Percentiles rank a stretch among this genome's conserved stretches.
Conservation (phyloP, 53 echinoderm and acorn worm genomes). For the Apostichopus leukothele region DNA sequence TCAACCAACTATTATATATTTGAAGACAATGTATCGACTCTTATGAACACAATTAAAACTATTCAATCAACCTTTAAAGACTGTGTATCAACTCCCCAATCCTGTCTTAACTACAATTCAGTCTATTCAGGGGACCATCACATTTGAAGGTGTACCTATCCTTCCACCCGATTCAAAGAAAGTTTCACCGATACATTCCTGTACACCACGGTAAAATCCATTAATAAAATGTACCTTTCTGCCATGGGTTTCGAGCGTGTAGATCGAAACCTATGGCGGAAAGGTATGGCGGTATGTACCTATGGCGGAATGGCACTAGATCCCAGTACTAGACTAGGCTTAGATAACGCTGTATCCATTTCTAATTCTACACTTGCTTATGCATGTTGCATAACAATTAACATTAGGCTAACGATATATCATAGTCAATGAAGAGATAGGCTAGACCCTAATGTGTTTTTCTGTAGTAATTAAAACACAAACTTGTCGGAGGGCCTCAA, state of each 20-base stretch:
- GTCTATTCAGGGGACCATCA: no score
- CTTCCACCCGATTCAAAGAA: no score
- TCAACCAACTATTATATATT: no score
- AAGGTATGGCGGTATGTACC: no score
- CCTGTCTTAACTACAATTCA: no score
- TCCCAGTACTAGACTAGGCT: no score
- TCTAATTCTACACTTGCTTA: neutral
- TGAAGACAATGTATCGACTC: no score
- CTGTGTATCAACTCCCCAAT: neutral
- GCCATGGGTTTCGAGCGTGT: no score
- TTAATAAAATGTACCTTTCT: neutral
- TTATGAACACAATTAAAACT: neutral
- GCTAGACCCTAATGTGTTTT: neutral
- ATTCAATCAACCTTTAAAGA: neutral
- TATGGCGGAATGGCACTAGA: no score
- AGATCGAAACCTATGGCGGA: no score
- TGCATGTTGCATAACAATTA: neutral
- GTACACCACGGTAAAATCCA: neutral
- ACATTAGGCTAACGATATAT: no score
- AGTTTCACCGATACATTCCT: neutral
- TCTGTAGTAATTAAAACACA: neutral
- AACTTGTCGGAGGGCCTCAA: constrained; percentile 92
- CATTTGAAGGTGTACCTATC: no score
- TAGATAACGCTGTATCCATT: neutral
- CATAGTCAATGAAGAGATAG: neutral